Conservation (phyloP, 1,140 invertebrate species). For the Drosophila dunni region DNA sequence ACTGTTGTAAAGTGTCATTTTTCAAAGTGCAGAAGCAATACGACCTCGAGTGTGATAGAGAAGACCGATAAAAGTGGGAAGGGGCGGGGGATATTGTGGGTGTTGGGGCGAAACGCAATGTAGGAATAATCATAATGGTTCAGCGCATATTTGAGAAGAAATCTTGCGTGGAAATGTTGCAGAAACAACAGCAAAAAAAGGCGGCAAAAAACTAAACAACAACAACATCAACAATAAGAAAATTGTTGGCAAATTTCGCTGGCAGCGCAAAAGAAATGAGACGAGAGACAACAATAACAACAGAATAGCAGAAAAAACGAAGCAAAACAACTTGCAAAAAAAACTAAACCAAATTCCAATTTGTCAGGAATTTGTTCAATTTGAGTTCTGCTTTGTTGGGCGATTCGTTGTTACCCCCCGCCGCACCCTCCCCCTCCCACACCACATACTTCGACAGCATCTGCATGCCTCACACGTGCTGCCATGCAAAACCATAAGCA, state of each 20-base stretch:
- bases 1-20: constrained; percentile 83
- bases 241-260: constrained; percentile 75
- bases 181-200: constrained; percentile 66
- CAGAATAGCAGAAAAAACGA: constrained; percentile 33
- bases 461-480: constrained; percentile 75
- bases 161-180: constrained; percentile 76
- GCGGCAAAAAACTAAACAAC: constrained; percentile 13
- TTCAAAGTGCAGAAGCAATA: constrained; percentile 60
- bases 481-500: constrained; percentile 80
- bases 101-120: constrained; percentile 53
- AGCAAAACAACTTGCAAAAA: constrained; percentile 45
- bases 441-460: constrained; percentile 26
- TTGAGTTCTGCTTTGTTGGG: constrained; percentile 74
- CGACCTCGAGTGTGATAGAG: not conserved
- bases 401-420: constrained; percentile 25
- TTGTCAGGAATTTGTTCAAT: constrained; percentile 84
- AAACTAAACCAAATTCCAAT: constrained; percentile 83
- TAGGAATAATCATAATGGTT: constrained; percentile 79
- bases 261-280: constrained; percentile 63
- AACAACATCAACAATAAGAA: constrained; percentile 66
- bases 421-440: not conserved
- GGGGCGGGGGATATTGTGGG: constrained; percentile 1
- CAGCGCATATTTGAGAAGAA: constrained; percentile 77
- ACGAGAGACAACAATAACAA: constrained; percentile 14
- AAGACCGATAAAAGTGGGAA: not conserved